phyloP scores from a whole-genome alignment of 2,113 vertebrate species.

The crab-eating macaque (Macaca fascicularis) region T2T-MFA8v1.1 NC_088380.1:41926501-41927000 shows the following conservation, averaged over 20 bases:
- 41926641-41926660: neutral
- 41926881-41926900: neutral
- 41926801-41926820: neutral
- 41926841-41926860: neutral
- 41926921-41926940: neutral
- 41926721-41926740: slow-evolving; percentile 8
- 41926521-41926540: neutral
- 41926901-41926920: neutral
- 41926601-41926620: neutral
- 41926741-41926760: neutral
- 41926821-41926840: neutral
- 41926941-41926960: neutral
- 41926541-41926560: neutral
- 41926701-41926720: neutral
- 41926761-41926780: neutral
- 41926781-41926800: neutral
- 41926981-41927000: neutral
- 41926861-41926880: neutral
- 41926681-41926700: neutral
- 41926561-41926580: neutral
- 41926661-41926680: neutral
- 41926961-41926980: neutral
- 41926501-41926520: neutral
- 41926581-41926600: neutral
- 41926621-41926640: neutral